A percentile compares a stretch with the other conserved stretches of the same genome.
phyloP scores from a whole-genome alignment of 1,140 invertebrate species.

The Drosophila simulans region DNA sequence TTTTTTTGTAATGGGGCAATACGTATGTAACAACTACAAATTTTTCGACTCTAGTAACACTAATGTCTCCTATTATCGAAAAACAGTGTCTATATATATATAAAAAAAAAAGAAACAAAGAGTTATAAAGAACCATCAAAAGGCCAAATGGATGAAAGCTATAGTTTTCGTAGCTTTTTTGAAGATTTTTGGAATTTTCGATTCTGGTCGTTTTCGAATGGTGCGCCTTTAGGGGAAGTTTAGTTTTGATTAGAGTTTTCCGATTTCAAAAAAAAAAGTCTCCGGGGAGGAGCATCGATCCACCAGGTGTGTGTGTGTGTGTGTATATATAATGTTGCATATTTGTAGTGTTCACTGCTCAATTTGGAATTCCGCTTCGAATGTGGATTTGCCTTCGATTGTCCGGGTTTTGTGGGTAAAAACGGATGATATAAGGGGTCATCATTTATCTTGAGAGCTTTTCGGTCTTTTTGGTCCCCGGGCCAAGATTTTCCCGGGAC shows the following conservation, averaged over 20 bases:
- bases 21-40: constrained; percentile 5
- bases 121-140: constrained; percentile 2
- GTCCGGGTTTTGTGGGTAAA: constrained; percentile 1
- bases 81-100: constrained; percentile 3
- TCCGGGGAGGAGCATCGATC: constrained; percentile 11
- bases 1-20: constrained; percentile 2
- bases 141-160: neutral
- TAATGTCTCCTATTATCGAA: constrained; percentile 1
- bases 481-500: neutral
- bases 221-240: neutral
- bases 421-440: neutral
- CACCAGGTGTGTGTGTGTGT: constrained; percentile 5
- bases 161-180: neutral
- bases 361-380: constrained; percentile 22
- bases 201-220: neutral
- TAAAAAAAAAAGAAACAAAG: neutral
- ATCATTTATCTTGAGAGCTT: neutral
- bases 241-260: neutral
- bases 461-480: neutral
- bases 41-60: constrained; percentile 5
- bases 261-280: no score
- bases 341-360: constrained; percentile 14
- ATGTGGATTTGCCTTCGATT: neutral
- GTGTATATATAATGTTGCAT: constrained; percentile 1
- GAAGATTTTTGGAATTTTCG: constrained; percentile 1